Conservation (phyloP, 2,888 invertebrate species). For the Synanthedon formicaeformis region DNA sequence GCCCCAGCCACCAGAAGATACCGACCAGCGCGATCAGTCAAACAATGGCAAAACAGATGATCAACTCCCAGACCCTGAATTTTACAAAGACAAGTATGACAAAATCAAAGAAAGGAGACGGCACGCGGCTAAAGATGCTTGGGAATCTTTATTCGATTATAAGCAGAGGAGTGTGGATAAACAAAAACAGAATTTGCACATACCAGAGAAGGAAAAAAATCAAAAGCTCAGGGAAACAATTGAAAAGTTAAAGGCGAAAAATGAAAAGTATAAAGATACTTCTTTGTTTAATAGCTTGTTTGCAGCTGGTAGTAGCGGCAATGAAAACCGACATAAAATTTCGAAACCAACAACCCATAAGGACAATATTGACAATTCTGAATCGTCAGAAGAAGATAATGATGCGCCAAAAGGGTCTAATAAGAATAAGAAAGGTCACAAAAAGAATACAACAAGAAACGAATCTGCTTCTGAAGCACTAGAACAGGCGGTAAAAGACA, state of each 20-base stretch:
- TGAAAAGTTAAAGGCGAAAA: slow-evolving; percentile 75
- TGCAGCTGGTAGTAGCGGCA: slow-evolving; percentile 27
- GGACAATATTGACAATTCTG: slow-evolving; percentile 21
- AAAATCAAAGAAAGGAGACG: slow-evolving; percentile 72
- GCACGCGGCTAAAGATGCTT: slow-evolving; percentile 59
- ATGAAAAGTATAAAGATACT: slow-evolving; percentile 62
- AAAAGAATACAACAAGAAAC: slow-evolving; percentile 62
- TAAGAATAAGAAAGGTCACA: slow-evolving; percentile 39
- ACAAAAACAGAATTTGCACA: slow-evolving; percentile 39
- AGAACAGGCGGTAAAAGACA: slow-evolving; percentile 83
- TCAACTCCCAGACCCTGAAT: slow-evolving; percentile 42
- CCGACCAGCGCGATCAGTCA: slow-evolving; percentile 12
- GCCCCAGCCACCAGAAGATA: slow-evolving; percentile 28
- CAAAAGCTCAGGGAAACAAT: slow-evolving; percentile 69
- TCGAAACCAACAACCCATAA: slow-evolving; percentile 10
- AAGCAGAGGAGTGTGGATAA: slow-evolving; percentile 55
- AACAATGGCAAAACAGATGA: slow-evolving; percentile 17
- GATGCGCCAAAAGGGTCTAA: slow-evolving; percentile 15
- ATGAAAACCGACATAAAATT: slow-evolving; percentile 5
- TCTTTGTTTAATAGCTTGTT: slow-evolving; percentile 43
- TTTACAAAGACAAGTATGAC: slow-evolving; percentile 72
- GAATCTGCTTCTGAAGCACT: slow-evolving; percentile 69
- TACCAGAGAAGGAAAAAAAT: slow-evolving; percentile 62
- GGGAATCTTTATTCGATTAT: slow-evolving; percentile 56
- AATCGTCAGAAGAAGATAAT: slow-evolving; percentile 25